A percentile compares a stretch with the other conserved stretches of the same genome.
These are phyloP conservation scores for Meliscaeva auricollis DNA, from an alignment of 2,888 invertebrate genomes.

Conservation along the genomic window DNA sequence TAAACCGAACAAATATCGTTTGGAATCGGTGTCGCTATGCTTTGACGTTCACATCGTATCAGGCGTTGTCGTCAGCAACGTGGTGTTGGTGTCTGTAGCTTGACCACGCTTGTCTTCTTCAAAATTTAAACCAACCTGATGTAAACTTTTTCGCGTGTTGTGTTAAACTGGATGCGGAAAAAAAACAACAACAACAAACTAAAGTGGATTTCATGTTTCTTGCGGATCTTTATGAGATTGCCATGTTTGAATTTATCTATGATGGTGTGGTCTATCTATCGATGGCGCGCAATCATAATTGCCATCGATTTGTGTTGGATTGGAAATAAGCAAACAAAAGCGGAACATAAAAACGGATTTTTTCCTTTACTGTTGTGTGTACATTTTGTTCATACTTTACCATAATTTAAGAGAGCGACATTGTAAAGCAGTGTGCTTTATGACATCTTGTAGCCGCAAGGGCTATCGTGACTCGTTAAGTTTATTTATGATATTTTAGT, in stretches of 20 bases:
- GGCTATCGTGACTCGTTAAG: slow-evolving; percentile 66
- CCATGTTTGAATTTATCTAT: slow-evolving; percentile 39
- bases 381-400: slow-evolving; percentile 57
- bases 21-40: slow-evolving; percentile 18
- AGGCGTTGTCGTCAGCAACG: background rate
- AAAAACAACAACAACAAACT: slow-evolving; percentile 22
- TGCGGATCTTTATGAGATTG: slow-evolving; percentile 52
- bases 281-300: slow-evolving; percentile 69
- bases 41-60: slow-evolving; percentile 24
- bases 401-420: slow-evolving; percentile 69
- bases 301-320: slow-evolving; percentile 58
- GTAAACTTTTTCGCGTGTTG: background rate
- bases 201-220: slow-evolving; percentile 54
- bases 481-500: slow-evolving; percentile 51
- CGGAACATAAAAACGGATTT: slow-evolving; percentile 23
- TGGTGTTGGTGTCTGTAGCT: slow-evolving; percentile 12
- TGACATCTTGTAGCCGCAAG: slow-evolving; percentile 49
- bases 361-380: slow-evolving; percentile 37
- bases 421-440: slow-evolving; percentile 47
- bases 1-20: slow-evolving; percentile 55
- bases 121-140: slow-evolving; percentile 32
- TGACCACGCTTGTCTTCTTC: slow-evolving; percentile 69
- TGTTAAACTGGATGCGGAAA: no score
- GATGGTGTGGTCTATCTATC: slow-evolving; percentile 64
- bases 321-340: slow-evolving; percentile 15